phyloP scores from a whole-genome alignment of 2,113 vertebrate genomes.

The Pyrgilauda ruficollis region DNA sequence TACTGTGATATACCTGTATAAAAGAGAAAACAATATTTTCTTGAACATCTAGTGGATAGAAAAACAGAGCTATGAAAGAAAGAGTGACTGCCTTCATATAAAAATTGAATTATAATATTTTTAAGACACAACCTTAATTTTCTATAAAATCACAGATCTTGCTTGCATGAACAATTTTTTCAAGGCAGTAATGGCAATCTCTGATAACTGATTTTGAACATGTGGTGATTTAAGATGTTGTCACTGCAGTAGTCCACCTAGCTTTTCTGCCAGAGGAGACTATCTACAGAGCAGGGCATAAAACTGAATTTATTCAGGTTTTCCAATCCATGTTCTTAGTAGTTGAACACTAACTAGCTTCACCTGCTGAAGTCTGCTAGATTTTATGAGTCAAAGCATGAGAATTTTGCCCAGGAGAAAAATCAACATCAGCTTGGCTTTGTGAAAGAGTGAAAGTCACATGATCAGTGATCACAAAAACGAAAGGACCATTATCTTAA shows the following conservation, averaged over 20 bases:
- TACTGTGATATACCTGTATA: neutral
- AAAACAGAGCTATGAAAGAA: neutral
- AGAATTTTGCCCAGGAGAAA: neutral
- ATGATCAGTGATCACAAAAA: neutral
- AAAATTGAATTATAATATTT: neutral
- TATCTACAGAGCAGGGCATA: neutral
- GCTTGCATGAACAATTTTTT: neutral
- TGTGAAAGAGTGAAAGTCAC: neutral
- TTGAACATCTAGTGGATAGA: neutral
- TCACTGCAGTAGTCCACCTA: neutral
- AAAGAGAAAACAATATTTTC: neutral
- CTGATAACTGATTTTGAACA: neutral
- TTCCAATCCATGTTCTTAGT: neutral
- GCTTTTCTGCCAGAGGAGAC: neutral
- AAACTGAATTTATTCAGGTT: neutral
- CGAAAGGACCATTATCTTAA: neutral
- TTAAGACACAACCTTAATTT: neutral
- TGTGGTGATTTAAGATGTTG: neutral
- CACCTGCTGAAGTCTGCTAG: neutral
- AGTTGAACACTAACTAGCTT: neutral
- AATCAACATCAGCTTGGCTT: neutral
- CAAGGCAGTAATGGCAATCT: neutral
- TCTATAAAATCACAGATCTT: neutral
- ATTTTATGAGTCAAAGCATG: neutral
- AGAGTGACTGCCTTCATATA: neutral